These are phyloP conservation scores for Cheilosia pagana DNA, from an alignment of 2,888 invertebrate genomes.

Conservation along the genomic window DNA sequence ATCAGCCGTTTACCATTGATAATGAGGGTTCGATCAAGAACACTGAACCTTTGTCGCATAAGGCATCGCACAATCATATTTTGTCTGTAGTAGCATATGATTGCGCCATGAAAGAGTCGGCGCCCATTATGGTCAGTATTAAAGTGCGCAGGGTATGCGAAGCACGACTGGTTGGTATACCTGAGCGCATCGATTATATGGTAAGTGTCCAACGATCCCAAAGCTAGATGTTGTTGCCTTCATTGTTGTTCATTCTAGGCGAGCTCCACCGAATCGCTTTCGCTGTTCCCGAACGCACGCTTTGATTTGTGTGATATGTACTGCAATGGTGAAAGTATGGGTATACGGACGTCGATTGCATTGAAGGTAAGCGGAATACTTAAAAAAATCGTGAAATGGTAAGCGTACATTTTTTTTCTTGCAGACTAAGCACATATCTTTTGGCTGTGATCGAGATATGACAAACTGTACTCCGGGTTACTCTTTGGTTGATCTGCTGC, in stretches of 20 bases:
- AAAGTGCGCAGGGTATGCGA: slow-evolving; percentile 93
- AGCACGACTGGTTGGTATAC: slow-evolving; percentile 90
- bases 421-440: slow-evolving; percentile 90
- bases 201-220: slow-evolving; percentile 76
- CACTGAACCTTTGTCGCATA: slow-evolving; percentile 96
- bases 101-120: slow-evolving; percentile 97
- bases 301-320: slow-evolving; percentile 84
- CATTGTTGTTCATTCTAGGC: slow-evolving; percentile 77
- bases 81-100: slow-evolving; percentile 98
- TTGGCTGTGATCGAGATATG: slow-evolving; percentile 96
- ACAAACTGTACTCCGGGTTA: slow-evolving; percentile 80
- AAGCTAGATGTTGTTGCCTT: background rate
- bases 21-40: slow-evolving; percentile 97
- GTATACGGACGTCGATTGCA: slow-evolving; percentile 81
- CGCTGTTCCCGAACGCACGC: slow-evolving; percentile 82
- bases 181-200: slow-evolving; percentile 83
- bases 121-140: slow-evolving; percentile 98
- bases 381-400: background rate
- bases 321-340: slow-evolving; percentile 80
- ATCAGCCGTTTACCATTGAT: slow-evolving; percentile 95
- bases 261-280: slow-evolving; percentile 81
- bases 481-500: slow-evolving; percentile 80
- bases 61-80: slow-evolving; percentile 97
- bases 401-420: slow-evolving; percentile 28
- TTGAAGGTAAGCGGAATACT: slow-evolving; percentile 79